Evolutionary conservation across 2,888 invertebrate species (phyloP), one percentile per base, ranked within the genome.

Genomic region (Heliconius sara): DNA sequence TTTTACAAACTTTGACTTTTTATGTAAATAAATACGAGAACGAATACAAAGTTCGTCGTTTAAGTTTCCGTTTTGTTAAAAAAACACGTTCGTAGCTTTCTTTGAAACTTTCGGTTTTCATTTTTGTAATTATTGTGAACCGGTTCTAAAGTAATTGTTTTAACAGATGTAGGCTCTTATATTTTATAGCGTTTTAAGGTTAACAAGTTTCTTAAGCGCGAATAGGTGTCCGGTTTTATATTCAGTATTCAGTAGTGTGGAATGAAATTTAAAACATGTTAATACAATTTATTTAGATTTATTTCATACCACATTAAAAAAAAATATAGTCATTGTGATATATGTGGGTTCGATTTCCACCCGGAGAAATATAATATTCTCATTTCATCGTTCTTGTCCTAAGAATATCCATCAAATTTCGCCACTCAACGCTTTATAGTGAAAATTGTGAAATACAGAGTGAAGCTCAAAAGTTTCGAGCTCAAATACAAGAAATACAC

Each of bases 21-120:
- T 81, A 81, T 77, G 79, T 79, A 79, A 80, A 77, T 81, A 81
- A 81, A 77, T 79, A 76, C 52, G 57, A 73, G 60, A 76, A 66
- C 71, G 73, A 77, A 81, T 74, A 71, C 79, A 77, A 79, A 81
- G 79, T 79, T 76, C 63, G 27, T 25, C 78, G 76, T 78, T 78
- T 73, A 76, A 76, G 80, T 78, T 79, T 76, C 76, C 79, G 79
- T 76, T 72, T 67, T 66, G 67, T 77, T 68, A 60, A 77, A 81
- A 81, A 79, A 81, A 79, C 63, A 76, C 57, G 52, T 68, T 34
- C 43, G 39, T 19, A 66, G 30, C 75, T 76, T 80, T 80, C 68
- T 76, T 77, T 79, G 47, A 74, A 66, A 67, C 73, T 76, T 71
- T 52, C 47, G 52, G 25, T 67, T 30, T 57, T 39, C 76, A 19